Conservation (phyloP, 2,113 vertebrate genomes). For the Lepus americanus region DNA sequence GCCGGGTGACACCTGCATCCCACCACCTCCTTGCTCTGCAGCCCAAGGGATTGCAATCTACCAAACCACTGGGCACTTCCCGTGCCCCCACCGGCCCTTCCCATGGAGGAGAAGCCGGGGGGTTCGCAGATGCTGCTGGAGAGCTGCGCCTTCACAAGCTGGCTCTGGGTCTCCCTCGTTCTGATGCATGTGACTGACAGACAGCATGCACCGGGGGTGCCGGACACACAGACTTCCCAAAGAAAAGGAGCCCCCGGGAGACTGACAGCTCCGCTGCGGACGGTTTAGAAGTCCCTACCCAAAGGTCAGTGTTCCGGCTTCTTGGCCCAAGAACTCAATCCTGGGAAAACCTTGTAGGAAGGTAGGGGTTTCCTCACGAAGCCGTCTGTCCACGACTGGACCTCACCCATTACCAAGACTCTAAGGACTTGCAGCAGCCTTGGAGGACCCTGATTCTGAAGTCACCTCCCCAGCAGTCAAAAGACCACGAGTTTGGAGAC, state of each 20-base stretch:
- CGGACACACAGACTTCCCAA: not conserved
- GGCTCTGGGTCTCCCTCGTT: not conserved
- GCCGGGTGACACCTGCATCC: not conserved
- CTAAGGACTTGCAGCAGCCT: not conserved
- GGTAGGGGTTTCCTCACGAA: not conserved
- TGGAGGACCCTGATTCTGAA: not conserved
- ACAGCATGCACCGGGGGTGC: not conserved
- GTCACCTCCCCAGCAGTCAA: not conserved
- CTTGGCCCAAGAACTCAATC: not conserved
- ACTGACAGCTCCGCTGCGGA: not conserved
- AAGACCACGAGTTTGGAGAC: not conserved
- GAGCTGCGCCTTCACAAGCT: not conserved
- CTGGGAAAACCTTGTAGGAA: not conserved
- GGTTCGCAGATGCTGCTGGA: not conserved
- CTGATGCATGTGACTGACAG: not conserved
- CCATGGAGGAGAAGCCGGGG: not conserved
- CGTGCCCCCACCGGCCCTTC: not conserved
- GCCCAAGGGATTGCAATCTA: not conserved
- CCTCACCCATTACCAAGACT: not conserved
- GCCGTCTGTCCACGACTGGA: not conserved
- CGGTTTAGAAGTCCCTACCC: not conserved
- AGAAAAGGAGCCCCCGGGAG: not conserved
- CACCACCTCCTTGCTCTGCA: not conserved
- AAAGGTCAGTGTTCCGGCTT: not conserved
- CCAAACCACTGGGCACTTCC: not conserved